Evolutionary conservation across 2,888 invertebrate genomes (phyloP).

Genomic region (Quadriops clusia): DNA sequence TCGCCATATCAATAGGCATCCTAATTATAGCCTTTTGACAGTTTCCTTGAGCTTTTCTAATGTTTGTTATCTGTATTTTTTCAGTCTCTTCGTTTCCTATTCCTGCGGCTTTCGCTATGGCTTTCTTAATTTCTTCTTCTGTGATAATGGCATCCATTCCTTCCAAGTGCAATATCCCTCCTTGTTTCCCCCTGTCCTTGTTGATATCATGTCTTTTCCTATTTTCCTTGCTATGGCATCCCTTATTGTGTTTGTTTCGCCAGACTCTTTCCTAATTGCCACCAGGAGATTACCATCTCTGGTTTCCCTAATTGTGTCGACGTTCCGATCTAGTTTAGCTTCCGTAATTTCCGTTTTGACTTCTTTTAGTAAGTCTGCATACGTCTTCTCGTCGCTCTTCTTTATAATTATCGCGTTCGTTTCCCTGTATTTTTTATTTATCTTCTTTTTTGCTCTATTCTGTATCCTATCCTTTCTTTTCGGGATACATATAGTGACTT

Average conservation of each 20-base stretch:
- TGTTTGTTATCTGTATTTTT: background rate
- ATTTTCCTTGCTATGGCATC: background rate
- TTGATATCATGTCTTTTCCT: background rate
- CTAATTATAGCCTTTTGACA: background rate
- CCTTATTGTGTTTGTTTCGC: no score
- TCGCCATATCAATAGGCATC: background rate
- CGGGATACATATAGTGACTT: no score
- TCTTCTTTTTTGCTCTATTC: no score
- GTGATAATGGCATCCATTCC: no score
- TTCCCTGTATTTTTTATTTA: no score
- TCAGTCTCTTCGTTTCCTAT: no score
- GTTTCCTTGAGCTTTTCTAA: background rate
- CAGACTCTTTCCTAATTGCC: no score
- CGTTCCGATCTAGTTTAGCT: background rate
- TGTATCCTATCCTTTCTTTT: no score
- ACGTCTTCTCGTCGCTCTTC: background rate
- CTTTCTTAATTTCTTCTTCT: constrained; percentile 2
- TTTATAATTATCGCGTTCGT: background rate
- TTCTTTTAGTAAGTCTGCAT: constrained; percentile 1
- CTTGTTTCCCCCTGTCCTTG: background rate
- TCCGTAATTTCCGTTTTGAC: background rate
- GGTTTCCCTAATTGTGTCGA: constrained; percentile 1
- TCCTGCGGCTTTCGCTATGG: background rate
- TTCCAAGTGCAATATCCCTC: no score
- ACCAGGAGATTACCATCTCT: background rate